Base-by-base conservation (phyloP, 1,140 invertebrate genomes). In the Trypoxylus dichotomus region DNA sequence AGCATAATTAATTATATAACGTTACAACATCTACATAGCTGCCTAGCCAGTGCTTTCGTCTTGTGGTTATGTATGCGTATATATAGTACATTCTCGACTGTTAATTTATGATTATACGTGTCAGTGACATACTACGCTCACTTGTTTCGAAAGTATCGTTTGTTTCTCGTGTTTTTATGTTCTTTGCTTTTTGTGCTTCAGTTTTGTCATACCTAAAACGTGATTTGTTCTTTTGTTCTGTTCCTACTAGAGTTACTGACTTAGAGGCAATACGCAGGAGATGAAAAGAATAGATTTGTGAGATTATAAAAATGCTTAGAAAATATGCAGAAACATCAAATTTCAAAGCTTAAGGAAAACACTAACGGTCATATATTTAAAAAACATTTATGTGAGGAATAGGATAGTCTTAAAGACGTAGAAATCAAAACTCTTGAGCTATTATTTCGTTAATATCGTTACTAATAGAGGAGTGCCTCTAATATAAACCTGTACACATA, bases 121-220 rank as follows among this genome's bases (percentile, higher is more conserved):
- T 68, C 60, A 68, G 60, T 68, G 60, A 68, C 60, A 68, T 68
- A 68, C 60, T 68, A 68, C 60, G 19, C 60, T 68, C 60, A 68
- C 60, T 68, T 68, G 27, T 68, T 68, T 24, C 19, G 24, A 19
- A 15, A 24, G 60, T 68, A 68, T 68, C 60, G 60, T 68, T 68
- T 68, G 60, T 68, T 68, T 68, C 60, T 27, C 24, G 60, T 68
- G 60, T 68, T 68, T 68, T 68, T 68, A 54, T 68, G 27, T 68
- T 7, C 19, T 15, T 29, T 68, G 60, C 27, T 68, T 68, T 68
- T 68, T 21, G 11, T 68, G 21, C 60, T 24, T 54, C 47, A 54
- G 15, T 19, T 54, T 54, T 54, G 47, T 54, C 47, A 15, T 54
- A 54, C 47, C 15, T 54, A 54, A 54, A n/a, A 54, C 47, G 15